Evolutionary conservation across 2,113 vertebrate genomes (phyloP).

Genomic region (Perccottus glenii): DNA sequence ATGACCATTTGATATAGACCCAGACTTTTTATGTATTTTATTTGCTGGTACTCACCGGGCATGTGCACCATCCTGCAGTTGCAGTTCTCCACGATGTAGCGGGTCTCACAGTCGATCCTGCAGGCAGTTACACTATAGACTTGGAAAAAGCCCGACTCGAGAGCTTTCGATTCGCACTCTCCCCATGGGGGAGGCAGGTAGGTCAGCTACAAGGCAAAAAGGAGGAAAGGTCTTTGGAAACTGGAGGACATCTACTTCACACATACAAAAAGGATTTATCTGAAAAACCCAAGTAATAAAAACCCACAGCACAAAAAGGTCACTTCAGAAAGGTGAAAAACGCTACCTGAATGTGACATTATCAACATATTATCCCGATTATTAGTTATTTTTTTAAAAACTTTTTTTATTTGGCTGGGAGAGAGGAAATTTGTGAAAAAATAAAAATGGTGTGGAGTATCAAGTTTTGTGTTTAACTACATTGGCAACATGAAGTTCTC

Average conservation of each 20-base stretch:
- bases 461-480: no score
- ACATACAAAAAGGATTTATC: neutral
- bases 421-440: no score
- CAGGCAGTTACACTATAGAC: constrained; percentile 97
- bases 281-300: no score
- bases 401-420: no score
- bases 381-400: no score
- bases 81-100: constrained; percentile 99
- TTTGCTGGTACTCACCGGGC: constrained; percentile 82
- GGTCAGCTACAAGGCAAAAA: constrained; percentile 84
- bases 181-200: constrained; percentile 98
- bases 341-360: neutral
- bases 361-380: neutral
- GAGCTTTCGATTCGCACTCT: constrained; percentile 89
- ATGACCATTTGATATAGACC: neutral
- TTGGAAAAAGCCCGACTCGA: constrained; percentile 93
- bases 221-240: neutral
- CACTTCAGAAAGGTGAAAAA: neutral
- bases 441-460: no score
- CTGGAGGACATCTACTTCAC: neutral
- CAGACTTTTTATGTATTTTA: neutral
- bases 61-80: constrained; percentile 99
- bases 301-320: no score
- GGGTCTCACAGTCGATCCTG: constrained; percentile 97
- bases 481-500: no score